phyloP scores from a whole-genome alignment of 2,797 vertebrate genomes.

The Myioborus melanocephalus region DNA sequence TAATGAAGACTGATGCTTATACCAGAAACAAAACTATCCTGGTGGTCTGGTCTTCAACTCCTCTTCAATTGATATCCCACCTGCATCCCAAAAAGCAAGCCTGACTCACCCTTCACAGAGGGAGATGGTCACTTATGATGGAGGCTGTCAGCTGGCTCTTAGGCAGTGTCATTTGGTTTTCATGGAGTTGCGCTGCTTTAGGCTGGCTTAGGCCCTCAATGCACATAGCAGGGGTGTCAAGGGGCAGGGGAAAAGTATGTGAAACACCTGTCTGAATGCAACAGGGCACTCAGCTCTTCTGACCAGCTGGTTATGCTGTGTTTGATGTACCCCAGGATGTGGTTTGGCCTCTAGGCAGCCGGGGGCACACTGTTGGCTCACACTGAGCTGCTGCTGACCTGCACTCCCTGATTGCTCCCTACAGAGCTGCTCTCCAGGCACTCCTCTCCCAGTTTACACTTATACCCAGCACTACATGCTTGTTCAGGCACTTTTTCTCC shows the following conservation, averaged over 20 bases:
- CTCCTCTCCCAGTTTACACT: background rate
- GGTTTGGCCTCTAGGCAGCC: background rate
- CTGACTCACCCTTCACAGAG: background rate
- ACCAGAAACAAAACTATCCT: background rate
- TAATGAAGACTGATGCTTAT: background rate
- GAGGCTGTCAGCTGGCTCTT: background rate
- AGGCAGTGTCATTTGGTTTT: background rate
- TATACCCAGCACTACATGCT: fast-evolving
- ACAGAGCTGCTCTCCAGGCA: background rate
- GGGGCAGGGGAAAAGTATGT: background rate
- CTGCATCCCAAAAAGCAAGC: background rate
- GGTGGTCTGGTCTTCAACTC: conserved; percentile 39
- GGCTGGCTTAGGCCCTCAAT: background rate
- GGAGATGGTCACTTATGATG: background rate
- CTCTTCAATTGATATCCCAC: background rate
- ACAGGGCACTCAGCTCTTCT: background rate
- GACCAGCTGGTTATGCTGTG: fast-evolving
- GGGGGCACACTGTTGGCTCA: background rate
- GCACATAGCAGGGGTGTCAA: background rate
- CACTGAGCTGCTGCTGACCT: background rate
- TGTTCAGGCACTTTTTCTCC: background rate
- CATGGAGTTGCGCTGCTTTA: background rate
- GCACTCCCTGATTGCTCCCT: background rate
- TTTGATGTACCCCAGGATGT: background rate
- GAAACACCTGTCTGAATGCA: conserved; percentile 18